Base-by-base conservation (phyloP, 1,140 invertebrate species). In the Trinorchestia longiramus region DNA sequence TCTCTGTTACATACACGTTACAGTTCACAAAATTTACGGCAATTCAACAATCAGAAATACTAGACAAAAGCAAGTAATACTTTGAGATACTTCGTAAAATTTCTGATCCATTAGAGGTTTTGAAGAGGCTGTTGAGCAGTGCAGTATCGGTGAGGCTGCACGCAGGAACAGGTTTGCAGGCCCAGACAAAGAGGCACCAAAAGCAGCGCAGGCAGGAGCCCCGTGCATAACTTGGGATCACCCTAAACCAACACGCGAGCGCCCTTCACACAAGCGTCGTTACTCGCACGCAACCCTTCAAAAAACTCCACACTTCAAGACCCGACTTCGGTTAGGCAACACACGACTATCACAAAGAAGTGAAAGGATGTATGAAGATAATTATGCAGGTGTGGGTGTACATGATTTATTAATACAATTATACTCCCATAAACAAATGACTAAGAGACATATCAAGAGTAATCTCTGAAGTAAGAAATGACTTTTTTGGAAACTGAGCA, bases 121-220 rank as follows among this genome's bases (percentile, higher is more conserved):
- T 94, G 4, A 94, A 47, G 92, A 45, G 11, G 92, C 92, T 15
- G 36, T 45, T n/a, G 43, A 94, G 92, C 19, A 40, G 92, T 44
- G 92, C 41, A 43, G 43, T 47, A 94, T 40, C 36, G 36, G 44
- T 23, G 43, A 94, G 92, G 92, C 92, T 45, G 88, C 88, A 91
- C 88, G 43, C 43, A 42, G 62, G 44, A 94, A 94, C 92, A 94
- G 92, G 92, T 94, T 94, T 94, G 92, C 43, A n/a, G 8, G 43
- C 43, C 92, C 92, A 94, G 92, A 94, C 92, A 94, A 94, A 94
- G 92, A 45, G 92, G 92, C 92, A 94, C 92, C 92, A 45, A 45
- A 94, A 90, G 88, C 88, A 90, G 88, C 88, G 88, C 88, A 90
- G 43, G 88, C 88, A 28, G 43, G 3, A 87, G 36, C 36, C 8